These are phyloP conservation scores for Catocala fraxini DNA, from an alignment of 2,888 invertebrate genomes.

Conservation along the genomic window DNA sequence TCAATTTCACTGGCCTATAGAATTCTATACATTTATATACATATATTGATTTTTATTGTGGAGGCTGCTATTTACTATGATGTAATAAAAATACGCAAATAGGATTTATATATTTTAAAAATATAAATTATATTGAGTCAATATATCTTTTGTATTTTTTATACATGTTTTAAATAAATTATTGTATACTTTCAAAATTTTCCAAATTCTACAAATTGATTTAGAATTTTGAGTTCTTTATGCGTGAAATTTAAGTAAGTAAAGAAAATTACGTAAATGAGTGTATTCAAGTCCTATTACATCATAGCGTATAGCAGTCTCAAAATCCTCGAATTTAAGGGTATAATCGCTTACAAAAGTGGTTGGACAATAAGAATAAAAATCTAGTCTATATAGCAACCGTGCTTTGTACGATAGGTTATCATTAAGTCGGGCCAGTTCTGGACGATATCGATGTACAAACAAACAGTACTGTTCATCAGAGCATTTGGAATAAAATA, in stretches of 20 bases:
- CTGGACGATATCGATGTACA: constrained; percentile 26
- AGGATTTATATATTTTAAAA: too few relatives aligned
- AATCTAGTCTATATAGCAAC: constrained; percentile 81
- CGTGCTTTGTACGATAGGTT: constrained; percentile 70
- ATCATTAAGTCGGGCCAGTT: constrained; percentile 45
- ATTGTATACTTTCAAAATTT: too few relatives aligned
- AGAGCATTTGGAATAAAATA: constrained; percentile 15
- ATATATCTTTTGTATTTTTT: too few relatives aligned
- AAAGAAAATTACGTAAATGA: too few relatives aligned
- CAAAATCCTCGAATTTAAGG: constrained; percentile 82
- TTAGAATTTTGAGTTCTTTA: too few relatives aligned
- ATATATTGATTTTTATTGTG: constrained; percentile 63
- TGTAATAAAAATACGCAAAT: neutral
- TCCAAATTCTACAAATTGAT: too few relatives aligned
- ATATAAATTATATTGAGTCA: too few relatives aligned
- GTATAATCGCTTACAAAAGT: constrained; percentile 75
- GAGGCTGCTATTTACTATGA: constrained; percentile 30
- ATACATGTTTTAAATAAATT: too few relatives aligned
- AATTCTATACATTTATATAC: constrained; percentile 73
- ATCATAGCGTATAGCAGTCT: constrained; percentile 27
- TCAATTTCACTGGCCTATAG: constrained; percentile 84
- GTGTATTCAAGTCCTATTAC: constrained; percentile 10
- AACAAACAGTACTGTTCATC: constrained; percentile 1
- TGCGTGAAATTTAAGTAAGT: too few relatives aligned
- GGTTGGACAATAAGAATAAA: constrained; percentile 82